Percentiles rank a stretch among this genome's conserved stretches.
phyloP scores from a whole-genome alignment of 2,797 vertebrate genomes.

The Valencia hispanica region DNA sequence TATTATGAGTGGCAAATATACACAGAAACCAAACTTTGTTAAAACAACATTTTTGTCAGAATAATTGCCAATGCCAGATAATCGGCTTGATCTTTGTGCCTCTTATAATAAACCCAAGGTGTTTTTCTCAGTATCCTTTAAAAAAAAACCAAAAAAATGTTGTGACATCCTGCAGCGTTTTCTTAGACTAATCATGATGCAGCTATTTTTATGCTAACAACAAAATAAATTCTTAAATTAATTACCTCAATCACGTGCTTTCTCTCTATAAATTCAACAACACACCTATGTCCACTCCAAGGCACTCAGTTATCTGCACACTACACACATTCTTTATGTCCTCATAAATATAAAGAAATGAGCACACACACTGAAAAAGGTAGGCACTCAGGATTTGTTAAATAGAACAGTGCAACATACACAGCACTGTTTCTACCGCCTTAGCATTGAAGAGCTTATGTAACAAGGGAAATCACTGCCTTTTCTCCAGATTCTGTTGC shows the following conservation, averaged over 20 bases:
- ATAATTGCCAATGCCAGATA: not conserved
- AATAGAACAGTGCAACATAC: constrained; percentile 47
- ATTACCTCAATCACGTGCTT: not conserved
- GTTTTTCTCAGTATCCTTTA: not conserved
- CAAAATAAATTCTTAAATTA: not conserved
- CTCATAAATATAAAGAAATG: constrained; percentile 29
- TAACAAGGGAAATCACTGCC: constrained; percentile 48
- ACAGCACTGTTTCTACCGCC: constrained; percentile 34
- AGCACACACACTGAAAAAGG: constrained; percentile 32
- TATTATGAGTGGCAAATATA: too few relatives aligned
- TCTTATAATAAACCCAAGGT: not conserved
- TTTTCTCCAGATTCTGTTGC: constrained; percentile 35
- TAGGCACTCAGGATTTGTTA: constrained; percentile 25
- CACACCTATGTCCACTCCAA: constrained; percentile 19
- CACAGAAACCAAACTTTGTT: not conserved
- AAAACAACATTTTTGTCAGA: not conserved
- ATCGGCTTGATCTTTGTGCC: not conserved
- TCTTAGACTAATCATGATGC: not conserved
- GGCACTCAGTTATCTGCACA: constrained; percentile 18
- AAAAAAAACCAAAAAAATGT: not conserved
- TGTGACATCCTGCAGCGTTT: not conserved
- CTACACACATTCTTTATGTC: not conserved
- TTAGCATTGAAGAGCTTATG: constrained; percentile 45
- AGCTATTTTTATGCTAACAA: not conserved
- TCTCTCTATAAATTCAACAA: constrained; percentile 21